Base-by-base conservation (phyloP, 2,888 invertebrate genomes). In the Furcula furcula region DNA sequence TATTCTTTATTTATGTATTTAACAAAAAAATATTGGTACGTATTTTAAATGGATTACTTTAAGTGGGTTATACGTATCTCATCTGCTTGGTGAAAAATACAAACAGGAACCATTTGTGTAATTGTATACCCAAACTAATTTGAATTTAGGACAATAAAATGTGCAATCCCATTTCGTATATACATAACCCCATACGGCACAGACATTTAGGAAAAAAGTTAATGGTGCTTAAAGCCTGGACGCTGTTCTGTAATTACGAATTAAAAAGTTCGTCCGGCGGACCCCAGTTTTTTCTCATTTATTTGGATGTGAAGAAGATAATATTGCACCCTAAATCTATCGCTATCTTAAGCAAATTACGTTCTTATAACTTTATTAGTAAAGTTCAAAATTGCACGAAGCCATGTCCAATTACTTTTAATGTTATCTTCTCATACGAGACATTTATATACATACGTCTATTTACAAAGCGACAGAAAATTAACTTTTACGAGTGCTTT, bases 221-320 rank as follows among this genome's bases (percentile, higher is more conserved):
- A 88, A 87, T 86, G 87, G 78, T 70, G 77, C 87, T 77, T 82
- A 80, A 81, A 86, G 85, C 83, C 76, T 72, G 85, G 83, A 76
- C 86, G 68, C 65, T 80, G 84, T 82, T 84, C 86, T 88, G 81
- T 87, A 88, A 88, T 87, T 87, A 88, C 86, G 65, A 86, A 88
- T 88, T 88, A 86, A 87, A 88, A 88, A 87, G 71, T 87, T 86
- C 73, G 80, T 76, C 81, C 71, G 68, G 62, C 62, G 78, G 79
- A 77, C 79, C 78, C 78, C 73, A 64, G 64, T 84, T 88, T 87
- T 88, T 87, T 86, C 80, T 76, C 85, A 77, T 86, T 84, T 84
- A 84, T 86, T 83, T 72, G 82, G 65, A 77, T 73, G 80, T 58
- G 65, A 67, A 73, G 76, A 76, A 82, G 84, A 86, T 87, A 84